phyloP scores from a whole-genome alignment of 2,113 vertebrate genomes.

The Psammodynastes pulverulentus region DNA sequence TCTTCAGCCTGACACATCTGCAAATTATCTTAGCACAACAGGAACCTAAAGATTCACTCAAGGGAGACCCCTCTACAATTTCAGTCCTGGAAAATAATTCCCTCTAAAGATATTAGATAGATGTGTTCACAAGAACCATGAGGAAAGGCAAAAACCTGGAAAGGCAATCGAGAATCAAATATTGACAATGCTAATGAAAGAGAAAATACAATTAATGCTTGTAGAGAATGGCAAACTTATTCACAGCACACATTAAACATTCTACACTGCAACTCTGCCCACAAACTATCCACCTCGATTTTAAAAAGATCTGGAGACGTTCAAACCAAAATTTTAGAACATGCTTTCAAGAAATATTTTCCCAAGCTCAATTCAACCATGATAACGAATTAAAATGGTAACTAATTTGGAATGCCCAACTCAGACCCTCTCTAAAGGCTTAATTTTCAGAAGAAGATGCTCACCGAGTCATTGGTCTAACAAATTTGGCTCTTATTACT shows the following conservation, averaged over 20 bases:
- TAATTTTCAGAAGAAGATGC: neutral
- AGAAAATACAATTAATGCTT: slow-evolving; percentile 4
- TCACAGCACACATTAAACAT: slow-evolving; percentile 8
- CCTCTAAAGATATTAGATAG: slow-evolving; percentile 49
- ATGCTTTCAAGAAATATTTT: neutral
- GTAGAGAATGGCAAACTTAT: slow-evolving; percentile 18
- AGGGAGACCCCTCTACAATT: slow-evolving; percentile 54
- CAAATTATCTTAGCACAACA: slow-evolving; percentile 54
- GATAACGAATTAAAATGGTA: neutral
- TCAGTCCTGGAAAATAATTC: slow-evolving; percentile 42
- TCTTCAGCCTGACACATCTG: slow-evolving; percentile 67
- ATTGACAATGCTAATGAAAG: slow-evolving; percentile 9
- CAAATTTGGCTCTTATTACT: slow-evolving; percentile 10
- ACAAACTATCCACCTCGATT: neutral
- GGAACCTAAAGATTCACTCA: slow-evolving; percentile 58
- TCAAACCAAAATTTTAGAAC: neutral
- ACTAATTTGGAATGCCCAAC: neutral
- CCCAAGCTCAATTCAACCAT: neutral
- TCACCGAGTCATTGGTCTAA: neutral
- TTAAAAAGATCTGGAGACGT: neutral
- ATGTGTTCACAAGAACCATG: slow-evolving; percentile 36
- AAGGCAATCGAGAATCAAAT: slow-evolving; percentile 38
- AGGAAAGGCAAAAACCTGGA: slow-evolving; percentile 52
- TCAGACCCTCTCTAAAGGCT: neutral
- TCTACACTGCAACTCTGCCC: neutral